Base-by-base conservation (phyloP, 2,113 vertebrate genomes). In the Mola mola region DNA sequence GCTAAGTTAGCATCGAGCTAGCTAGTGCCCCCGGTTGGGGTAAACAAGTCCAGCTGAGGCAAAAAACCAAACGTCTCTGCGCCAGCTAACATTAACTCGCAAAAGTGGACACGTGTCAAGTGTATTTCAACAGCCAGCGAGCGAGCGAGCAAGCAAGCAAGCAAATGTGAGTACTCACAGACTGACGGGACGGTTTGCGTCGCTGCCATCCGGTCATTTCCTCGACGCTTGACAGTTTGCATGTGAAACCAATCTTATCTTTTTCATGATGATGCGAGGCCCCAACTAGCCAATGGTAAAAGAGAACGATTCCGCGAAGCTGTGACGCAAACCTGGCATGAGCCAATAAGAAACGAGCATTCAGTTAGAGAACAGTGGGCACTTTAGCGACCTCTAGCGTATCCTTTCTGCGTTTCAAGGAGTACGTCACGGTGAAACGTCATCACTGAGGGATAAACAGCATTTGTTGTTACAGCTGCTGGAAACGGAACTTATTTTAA, bases 171-270 rank as follows among this genome's bases (percentile, higher is more conserved):
- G 19, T 28, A 88, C 85, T 89, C 67, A 89, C 89, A 50, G 38
- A 25, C 10, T 1, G 2, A 3, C 8, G 7, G 13, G 7, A 31
- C 1, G 21, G 24, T 22, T 62, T 17, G 16, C 31, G 7, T 25
- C 69, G 61, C 58, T 66, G 57, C 58, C 49, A 42, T 58, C 57
- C 5, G 7, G 29, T 60, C n/a, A 20, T 56, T 78, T 56, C 65
- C 65, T 44, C 19, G 7, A 6, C 29, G 55, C 24, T 63, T 88
- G 78, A 86, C 83, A 84, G 70, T 72, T 81, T 71, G 74, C 22
- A 49, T 10, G 50, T 25, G 57, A 80, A 85, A 82, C 75, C 75
- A 50, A 78, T 10, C 83, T 68, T 73, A 0, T 7, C 28, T 64
- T 59, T 41, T 37, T 41, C 10, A 11, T 8, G 9, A 20, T 43